Percentiles rank a stretch among this genome's conserved stretches.
Conservation (phyloP, 2,797 vertebrate species). For the Pangasius macronema region DNA sequence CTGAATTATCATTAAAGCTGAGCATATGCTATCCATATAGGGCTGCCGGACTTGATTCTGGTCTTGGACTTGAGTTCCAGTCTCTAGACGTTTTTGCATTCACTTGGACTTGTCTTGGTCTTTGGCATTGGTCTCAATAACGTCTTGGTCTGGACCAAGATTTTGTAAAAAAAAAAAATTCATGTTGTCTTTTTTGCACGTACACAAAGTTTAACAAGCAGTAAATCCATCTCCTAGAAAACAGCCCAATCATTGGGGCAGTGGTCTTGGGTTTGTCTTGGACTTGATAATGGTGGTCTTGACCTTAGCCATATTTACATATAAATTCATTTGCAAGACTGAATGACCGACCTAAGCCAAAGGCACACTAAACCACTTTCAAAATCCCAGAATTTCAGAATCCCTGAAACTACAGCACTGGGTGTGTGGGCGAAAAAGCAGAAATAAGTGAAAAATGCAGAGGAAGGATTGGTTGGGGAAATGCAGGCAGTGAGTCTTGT, state of each 20-base stretch:
- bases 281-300: background rate
- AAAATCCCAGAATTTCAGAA: background rate
- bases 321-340: background rate
- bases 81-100: background rate
- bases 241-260: background rate
- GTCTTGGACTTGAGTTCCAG: background rate
- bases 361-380: background rate
- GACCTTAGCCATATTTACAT: background rate
- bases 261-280: background rate
- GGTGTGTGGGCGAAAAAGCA: background rate
- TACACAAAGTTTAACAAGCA: background rate
- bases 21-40: background rate
- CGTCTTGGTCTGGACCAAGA: background rate
- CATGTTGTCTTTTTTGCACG: background rate
- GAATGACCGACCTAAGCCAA: background rate
- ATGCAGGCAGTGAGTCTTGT: background rate
- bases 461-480: background rate
- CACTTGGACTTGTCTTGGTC: background rate
- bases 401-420: background rate
- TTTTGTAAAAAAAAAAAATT: background rate
- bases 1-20: background rate
- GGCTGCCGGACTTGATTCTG: background rate
- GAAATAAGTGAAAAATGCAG: background rate
- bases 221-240: background rate
- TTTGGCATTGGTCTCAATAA: background rate